Conservation (phyloP, 2,113 vertebrate genomes). For the Castor canadensis region DNA sequence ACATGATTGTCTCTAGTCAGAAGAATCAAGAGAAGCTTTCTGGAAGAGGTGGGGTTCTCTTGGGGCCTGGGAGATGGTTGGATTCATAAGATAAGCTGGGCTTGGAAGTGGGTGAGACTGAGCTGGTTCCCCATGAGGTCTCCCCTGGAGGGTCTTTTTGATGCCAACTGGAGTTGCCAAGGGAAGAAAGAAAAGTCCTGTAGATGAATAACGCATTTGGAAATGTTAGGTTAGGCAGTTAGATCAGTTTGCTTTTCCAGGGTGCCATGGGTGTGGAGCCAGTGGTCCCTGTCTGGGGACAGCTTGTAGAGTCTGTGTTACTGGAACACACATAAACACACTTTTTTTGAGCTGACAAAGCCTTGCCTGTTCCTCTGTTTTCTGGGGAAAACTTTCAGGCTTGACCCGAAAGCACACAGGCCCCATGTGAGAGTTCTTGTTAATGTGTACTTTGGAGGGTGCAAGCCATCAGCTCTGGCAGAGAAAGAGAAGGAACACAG, state of each 20-base stretch:
- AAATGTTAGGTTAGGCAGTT: background rate
- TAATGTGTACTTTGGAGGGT: fast-evolving
- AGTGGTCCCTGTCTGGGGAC: background rate
- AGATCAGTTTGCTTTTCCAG: background rate
- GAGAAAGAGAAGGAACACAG: background rate
- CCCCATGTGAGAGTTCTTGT: fast-evolving
- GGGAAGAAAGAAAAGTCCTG: background rate
- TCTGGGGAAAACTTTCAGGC: background rate
- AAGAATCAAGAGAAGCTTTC: background rate
- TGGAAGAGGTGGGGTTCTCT: background rate
- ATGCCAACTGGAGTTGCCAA: background rate
- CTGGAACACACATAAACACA: background rate
- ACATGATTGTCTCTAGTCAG: background rate
- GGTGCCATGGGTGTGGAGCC: no score
- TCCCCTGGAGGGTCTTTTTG: background rate
- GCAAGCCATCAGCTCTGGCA: fast-evolving
- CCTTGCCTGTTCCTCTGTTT: background rate
- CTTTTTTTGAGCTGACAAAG: background rate
- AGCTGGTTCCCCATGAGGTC: background rate
- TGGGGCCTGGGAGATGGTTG: background rate
- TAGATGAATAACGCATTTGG: background rate
- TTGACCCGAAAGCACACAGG: background rate
- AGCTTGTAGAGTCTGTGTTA: background rate
- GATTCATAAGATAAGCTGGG: background rate
- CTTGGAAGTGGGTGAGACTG: background rate